These are phyloP conservation scores for Geococcyx californianus DNA, from an alignment of 2,113 vertebrate species.

Conservation along the genomic window DNA sequence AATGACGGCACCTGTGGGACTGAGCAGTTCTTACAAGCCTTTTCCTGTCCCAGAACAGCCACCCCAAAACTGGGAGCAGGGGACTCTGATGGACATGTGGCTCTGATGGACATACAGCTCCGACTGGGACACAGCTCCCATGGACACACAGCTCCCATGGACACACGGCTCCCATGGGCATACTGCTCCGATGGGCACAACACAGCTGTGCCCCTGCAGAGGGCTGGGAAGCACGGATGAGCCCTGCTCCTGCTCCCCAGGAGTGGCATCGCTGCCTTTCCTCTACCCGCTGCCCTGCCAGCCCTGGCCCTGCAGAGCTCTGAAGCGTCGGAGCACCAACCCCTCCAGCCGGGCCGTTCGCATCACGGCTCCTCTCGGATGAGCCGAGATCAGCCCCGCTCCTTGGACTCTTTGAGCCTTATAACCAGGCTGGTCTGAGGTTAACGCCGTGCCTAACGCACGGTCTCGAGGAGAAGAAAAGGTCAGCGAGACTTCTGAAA, in stretches of 20 bases:
- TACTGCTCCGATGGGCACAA: too few species aligned
- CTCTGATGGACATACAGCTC: too few species aligned
- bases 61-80: background rate
- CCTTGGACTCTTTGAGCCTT: background rate
- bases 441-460: background rate
- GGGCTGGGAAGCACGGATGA: accelerated
- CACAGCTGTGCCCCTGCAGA: too few species aligned
- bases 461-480: constrained; percentile 15
- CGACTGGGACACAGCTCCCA: too few species aligned
- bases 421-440: background rate
- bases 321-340: background rate
- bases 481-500: constrained; percentile 31
- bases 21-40: background rate
- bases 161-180: too few species aligned
- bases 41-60: background rate
- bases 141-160: too few species aligned
- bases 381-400: background rate
- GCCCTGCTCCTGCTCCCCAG: background rate
- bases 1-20: background rate
- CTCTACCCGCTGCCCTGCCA: background rate
- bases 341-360: background rate
- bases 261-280: background rate
- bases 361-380: accelerated
- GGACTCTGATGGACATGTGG: too few species aligned
- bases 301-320: background rate